Percentiles rank a stretch among this genome's conserved stretches.
phyloP scores from a whole-genome alignment of 2,113 vertebrate genomes.

The Trogon melanurus region DNA sequence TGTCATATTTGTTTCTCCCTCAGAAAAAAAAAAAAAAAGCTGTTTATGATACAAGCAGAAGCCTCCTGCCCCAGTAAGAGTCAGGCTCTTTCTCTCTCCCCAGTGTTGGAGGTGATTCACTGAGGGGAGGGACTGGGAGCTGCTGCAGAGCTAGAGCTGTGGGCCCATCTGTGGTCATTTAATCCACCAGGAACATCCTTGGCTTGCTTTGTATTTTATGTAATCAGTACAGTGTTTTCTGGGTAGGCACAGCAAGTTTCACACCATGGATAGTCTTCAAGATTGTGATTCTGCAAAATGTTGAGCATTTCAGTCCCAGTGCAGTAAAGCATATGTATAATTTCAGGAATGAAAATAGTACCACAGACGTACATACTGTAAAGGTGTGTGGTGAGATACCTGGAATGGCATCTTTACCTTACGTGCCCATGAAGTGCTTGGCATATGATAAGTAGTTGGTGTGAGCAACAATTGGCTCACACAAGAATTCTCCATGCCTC shows the following conservation, averaged over 20 bases:
- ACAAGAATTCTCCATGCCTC: background rate
- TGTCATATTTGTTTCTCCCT: slow-evolving; percentile 15
- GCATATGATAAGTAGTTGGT: background rate
- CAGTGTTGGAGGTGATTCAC: background rate
- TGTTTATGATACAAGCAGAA: background rate
- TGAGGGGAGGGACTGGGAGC: background rate
- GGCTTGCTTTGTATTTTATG: background rate
- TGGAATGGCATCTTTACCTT: background rate
- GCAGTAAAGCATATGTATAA: background rate
- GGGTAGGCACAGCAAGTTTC: background rate
- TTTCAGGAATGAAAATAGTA: background rate
- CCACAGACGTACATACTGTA: background rate
- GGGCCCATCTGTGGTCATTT: background rate
- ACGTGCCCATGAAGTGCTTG: background rate
- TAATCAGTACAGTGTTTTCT: background rate
- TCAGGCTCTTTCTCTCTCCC: background rate
- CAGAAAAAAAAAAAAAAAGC: background rate
- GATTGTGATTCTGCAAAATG: background rate
- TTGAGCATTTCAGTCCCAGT: background rate
- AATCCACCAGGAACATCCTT: fast-evolving
- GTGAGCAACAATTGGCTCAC: background rate
- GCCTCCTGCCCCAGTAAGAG: background rate
- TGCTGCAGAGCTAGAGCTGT: background rate
- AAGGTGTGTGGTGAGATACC: background rate
- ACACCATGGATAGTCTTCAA: background rate